Base-by-base conservation (phyloP, 2,888 invertebrate genomes). In the Orgyia antiqua region DNA sequence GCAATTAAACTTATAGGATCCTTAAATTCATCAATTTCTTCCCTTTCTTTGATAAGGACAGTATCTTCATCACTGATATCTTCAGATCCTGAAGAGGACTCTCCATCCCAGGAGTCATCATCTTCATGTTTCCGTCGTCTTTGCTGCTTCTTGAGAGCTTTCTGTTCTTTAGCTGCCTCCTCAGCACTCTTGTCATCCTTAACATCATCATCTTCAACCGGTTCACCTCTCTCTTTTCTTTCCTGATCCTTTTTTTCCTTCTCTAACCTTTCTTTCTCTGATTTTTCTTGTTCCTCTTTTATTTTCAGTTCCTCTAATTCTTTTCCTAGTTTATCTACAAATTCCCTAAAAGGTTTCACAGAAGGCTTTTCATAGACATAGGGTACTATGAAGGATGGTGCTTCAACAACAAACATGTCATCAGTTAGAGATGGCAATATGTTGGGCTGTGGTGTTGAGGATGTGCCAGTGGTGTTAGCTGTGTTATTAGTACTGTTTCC, bases 351-450 rank as follows among this genome's bases (percentile, higher is more conserved):
- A 39, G 93, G 93, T 60, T 93, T 92, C 1, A 93, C 78, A 1
- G 96, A 95, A 11, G 95, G 94, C 70, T 96, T 96, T 71, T 96
- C 96, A 78, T 96, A 96, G 8, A 96, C 94, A 72, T 96, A 96
- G 19, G 96, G 96, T 46, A 96, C 96, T 69, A 96, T 96, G 64
- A 96, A 96, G 19, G 95, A 95, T 6, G 96, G 96, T 13, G 96
- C 96, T 79, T 96, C 96, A 12, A 96, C 93, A 12, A 96, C 95
- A 78, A 94, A 96, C 93, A 96, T 95, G 54, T 96, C 95, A 73
- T 96, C 96, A 19, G 95, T 95, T 11, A 96, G 77, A 8, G 94
- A 94, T 9, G 95, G 95, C 56, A 96, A 73, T 45, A 95, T 84
- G 35, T 71, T 82, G 23, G 79, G 71, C 49, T 74, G 78, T 10